Evolutionary conservation across 2,113 vertebrate species (phyloP).

Genomic region (Cyprinodon tularosa): DNA sequence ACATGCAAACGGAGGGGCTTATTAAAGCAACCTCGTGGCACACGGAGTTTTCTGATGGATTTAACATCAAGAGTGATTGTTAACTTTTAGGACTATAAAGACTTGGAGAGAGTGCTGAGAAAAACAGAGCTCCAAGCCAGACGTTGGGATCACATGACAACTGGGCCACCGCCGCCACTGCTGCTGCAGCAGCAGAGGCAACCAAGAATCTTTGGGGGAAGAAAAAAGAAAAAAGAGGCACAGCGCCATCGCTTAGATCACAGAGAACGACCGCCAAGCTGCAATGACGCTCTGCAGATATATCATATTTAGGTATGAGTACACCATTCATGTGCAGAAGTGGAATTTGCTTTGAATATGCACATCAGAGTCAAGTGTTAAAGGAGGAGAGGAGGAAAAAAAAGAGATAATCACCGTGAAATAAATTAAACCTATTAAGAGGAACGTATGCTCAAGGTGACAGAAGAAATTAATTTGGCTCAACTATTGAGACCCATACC

Average conservation of each 20-base stretch:
- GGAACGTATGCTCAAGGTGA: constrained; percentile 78
- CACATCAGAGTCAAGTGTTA: constrained; percentile 61
- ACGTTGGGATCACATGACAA: constrained; percentile 77
- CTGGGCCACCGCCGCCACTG: constrained; percentile 19
- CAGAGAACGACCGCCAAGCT: constrained; percentile 41
- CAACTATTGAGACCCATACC: constrained; percentile 77
- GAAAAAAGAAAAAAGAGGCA: constrained; percentile 77
- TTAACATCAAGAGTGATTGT: constrained; percentile 80
- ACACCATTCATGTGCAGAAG: constrained; percentile 48
- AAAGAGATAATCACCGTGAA: constrained; percentile 73
- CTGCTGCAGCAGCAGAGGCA: constrained; percentile 31
- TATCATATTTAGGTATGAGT: constrained; percentile 61
- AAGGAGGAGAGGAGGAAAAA: constrained; percentile 16
- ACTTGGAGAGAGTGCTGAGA: constrained; percentile 75
- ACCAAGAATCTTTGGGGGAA: constrained; percentile 65
- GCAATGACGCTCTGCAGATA: constrained; percentile 41
- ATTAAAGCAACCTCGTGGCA: constrained; percentile 76
- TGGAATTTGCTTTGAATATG: constrained; percentile 59
- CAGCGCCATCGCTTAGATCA: constrained; percentile 67
- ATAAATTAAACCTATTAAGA: constrained; percentile 81
- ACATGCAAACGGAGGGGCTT: constrained; percentile 63
- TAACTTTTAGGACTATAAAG: constrained; percentile 74
- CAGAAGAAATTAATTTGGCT: constrained; percentile 79
- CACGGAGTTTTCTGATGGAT: constrained; percentile 75
- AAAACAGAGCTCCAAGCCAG: constrained; percentile 64